These are phyloP conservation scores for Lycocerus yunnanus DNA, from an alignment of 2,888 invertebrate species.

Conservation along the genomic window DNA sequence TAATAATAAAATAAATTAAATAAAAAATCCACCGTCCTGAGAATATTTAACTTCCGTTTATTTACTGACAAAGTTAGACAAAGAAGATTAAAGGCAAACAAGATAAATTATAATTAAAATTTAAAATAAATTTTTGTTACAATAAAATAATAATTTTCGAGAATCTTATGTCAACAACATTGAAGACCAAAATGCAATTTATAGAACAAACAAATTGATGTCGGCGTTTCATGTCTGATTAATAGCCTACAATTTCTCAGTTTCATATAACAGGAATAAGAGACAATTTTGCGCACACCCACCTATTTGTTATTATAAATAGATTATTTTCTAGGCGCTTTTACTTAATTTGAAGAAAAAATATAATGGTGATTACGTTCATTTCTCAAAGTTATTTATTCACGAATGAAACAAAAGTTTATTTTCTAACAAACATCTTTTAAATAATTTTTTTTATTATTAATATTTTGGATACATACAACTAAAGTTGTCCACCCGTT, in stretches of 20 bases:
- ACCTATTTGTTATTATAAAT: neutral
- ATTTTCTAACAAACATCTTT: too few species aligned
- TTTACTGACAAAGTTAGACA: neutral
- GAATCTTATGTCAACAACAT: neutral
- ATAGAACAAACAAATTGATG: slow-evolving; percentile 15
- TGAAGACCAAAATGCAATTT: slow-evolving; percentile 4
- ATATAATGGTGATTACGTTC: neutral
- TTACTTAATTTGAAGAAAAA: neutral
- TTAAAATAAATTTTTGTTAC: neutral
- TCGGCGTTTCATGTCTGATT: slow-evolving; percentile 16
- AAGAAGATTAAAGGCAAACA: neutral
- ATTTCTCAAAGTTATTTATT: neutral
- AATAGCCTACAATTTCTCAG: slow-evolving; percentile 11
- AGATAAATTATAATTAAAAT: neutral
- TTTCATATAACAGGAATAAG: slow-evolving; percentile 15
- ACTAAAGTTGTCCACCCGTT: too few species aligned
- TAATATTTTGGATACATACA: too few species aligned
- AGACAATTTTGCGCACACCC: slow-evolving; percentile 1
- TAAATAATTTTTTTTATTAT: too few species aligned
- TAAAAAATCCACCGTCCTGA: neutral
- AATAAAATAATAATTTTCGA: neutral
- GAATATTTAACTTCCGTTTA: neutral
- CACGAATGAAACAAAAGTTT: neutral
- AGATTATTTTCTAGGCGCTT: neutral
- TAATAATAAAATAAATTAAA: too few species aligned